Percentiles rank a stretch among this genome's conserved stretches.
Conservation (phyloP, 2,113 vertebrate genomes). For the Elanus axillaris region DNA sequence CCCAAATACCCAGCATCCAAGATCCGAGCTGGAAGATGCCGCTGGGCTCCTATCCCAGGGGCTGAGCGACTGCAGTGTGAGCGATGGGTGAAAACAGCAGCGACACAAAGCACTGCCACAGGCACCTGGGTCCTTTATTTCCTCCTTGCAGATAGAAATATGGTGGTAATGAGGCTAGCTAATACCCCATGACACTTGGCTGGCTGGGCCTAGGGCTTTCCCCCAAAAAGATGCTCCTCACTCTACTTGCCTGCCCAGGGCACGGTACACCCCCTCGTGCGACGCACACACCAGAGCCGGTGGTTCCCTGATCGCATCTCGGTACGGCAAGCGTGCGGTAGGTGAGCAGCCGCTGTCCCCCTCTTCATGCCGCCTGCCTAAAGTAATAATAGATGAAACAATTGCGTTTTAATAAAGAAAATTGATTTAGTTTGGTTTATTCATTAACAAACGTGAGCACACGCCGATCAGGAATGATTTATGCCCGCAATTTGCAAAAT, state of each 20-base stretch:
- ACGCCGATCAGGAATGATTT: constrained; percentile 69
- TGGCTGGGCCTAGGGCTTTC: neutral
- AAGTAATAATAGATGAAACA: constrained; percentile 56
- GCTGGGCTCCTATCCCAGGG: neutral
- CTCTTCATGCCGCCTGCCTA: neutral
- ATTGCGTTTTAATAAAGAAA: constrained; percentile 73
- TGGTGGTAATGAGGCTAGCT: neutral
- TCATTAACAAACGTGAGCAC: constrained; percentile 59
- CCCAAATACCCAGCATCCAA: rapidly evolving
- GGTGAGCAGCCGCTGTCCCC: neutral
- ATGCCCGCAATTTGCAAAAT: constrained; percentile 77
- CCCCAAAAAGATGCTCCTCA: neutral
- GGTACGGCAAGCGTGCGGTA: rapidly evolving
- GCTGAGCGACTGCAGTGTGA: rapidly evolving
- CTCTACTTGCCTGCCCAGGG: neutral
- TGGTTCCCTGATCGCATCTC: neutral
- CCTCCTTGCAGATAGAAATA: neutral
- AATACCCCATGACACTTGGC: neutral
- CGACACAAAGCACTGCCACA: neutral
- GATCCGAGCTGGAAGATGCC: neutral
- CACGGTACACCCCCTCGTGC: rapidly evolving
- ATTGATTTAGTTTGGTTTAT: constrained; percentile 70
- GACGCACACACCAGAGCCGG: rapidly evolving
- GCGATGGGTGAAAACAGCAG: rapidly evolving
- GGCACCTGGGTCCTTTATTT: neutral